Evolutionary conservation across 1,140 invertebrate genomes (phyloP), one percentile per base, ranked within the genome.

Genomic region (Aricia agestis): DNA sequence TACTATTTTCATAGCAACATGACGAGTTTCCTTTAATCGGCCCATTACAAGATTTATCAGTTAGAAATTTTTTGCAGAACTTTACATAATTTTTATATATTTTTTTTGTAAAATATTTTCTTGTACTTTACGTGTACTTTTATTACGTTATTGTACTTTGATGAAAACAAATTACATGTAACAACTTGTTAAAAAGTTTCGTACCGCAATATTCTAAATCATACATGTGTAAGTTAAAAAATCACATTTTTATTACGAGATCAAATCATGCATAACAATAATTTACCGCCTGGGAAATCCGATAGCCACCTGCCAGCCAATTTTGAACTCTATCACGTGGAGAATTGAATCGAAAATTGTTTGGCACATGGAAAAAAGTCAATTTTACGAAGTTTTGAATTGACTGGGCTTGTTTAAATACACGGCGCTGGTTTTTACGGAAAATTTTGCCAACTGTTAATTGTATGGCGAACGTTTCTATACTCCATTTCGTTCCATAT

Each of bases 211-310:
- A 13, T 52, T 52, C 10, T 52, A 52, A 11, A 52, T 52, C 45
- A 52, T 52, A 52, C 45, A 52, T 52, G 45, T 52, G 45, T 52
- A 52, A 52, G 45, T 52, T 52, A 52, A 19, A 63, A 19, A 59
- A 63, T 11, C 10, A 63, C 59, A 63, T 63, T 63, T 63, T 63
- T 63, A 63, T 63, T 63, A 63, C 59, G 19, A 63, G 59, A 63
- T 25, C 59, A 63, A 63, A 63, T 63, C 59, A 63, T 63, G 59
- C 59, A 63, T 11, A 63, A 19, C 59, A 63, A 63, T 63, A 63
- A 63, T 63, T 63, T 63, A 25, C 10, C 59, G 17, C 59, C 17
- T n/a, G 59, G 59, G 59, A 63, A 63, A 63, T 63, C 59, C 18
- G 10, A 63, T 17, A 18, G 17, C 17, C 59, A 63, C 5, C 19